phyloP scores from a whole-genome alignment of 2,888 invertebrate species.

The Amorpha juglandis region DNA sequence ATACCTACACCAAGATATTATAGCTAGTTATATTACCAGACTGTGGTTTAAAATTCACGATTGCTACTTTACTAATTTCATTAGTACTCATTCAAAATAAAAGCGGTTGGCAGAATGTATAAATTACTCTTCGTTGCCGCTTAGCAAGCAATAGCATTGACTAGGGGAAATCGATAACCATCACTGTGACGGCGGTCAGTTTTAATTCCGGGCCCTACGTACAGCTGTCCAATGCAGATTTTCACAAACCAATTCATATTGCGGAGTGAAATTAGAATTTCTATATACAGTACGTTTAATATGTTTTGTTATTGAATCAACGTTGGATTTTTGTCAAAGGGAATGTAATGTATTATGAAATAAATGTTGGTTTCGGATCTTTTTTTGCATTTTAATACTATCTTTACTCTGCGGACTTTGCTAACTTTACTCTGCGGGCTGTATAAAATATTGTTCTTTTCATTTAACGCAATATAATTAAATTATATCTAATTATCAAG shows the following conservation, averaged over 20 bases:
- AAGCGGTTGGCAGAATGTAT: neutral
- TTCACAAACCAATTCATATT: conserved; percentile 25
- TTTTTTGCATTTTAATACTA: no score
- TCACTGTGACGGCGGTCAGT: conserved; percentile 39
- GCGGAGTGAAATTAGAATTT: conserved; percentile 25
- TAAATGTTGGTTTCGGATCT: no score
- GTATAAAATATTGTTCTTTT: neutral
- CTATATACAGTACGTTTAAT: conserved; percentile 11
- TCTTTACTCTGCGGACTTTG: no score
- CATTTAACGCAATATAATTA: neutral
- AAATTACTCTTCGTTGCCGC: conserved; percentile 15
- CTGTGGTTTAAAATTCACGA: no score
- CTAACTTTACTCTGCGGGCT: neutral
- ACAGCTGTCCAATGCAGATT: conserved; percentile 28
- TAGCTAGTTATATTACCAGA: no score
- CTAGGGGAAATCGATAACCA: conserved; percentile 45
- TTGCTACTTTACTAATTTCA: neutral
- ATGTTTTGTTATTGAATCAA: conserved; percentile 10
- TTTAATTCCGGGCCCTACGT: conserved; percentile 51
- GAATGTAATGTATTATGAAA: neutral
- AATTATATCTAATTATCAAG: neutral
- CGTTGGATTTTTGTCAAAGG: neutral
- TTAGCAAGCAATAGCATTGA: conserved; percentile 21
- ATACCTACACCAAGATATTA: no score
- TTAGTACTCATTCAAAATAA: neutral